phyloP scores from a whole-genome alignment of 2,797 vertebrate species.

The Sarcophilus harrisii region DNA sequence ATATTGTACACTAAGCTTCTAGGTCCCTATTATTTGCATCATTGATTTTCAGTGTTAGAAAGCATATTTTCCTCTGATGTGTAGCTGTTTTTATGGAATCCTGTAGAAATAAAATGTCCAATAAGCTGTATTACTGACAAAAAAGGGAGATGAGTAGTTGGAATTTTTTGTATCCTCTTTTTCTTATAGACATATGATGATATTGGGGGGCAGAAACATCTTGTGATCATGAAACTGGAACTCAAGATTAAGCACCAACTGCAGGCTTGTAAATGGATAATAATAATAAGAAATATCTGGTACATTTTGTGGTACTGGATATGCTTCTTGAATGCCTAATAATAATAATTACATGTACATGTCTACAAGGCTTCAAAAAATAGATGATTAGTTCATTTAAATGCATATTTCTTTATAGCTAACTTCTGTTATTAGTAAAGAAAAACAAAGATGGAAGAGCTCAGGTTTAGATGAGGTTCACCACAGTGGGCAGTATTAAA shows the following conservation, averaged over 20 bases:
- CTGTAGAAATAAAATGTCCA: constrained; percentile 72
- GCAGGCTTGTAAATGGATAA: not conserved
- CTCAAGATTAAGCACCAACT: constrained; percentile 45
- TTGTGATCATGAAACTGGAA: constrained; percentile 63
- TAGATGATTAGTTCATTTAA: constrained; percentile 39
- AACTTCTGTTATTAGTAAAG: constrained; percentile 14
- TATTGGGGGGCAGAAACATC: not conserved
- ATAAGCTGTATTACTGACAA: constrained; percentile 49
- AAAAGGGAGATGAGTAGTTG: not conserved
- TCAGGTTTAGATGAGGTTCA: constrained; percentile 5
- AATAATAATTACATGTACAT: constrained; percentile 9
- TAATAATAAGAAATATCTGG: constrained; percentile 7
- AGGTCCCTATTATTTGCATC: constrained; percentile 74
- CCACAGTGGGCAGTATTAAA: constrained; percentile 10
- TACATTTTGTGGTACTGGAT: not conserved
- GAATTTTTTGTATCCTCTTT: constrained; percentile 27
- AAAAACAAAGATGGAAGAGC: not conserved
- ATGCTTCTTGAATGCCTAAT: constrained; percentile 32
- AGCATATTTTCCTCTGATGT: constrained; percentile 75
- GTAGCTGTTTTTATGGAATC: constrained; percentile 71
- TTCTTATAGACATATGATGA: constrained; percentile 60
- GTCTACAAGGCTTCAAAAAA: constrained; percentile 44
- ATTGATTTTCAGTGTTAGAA: constrained; percentile 79
- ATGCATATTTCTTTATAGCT: constrained; percentile 7
- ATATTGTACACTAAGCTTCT: constrained; percentile 71